Percentiles rank a stretch among this genome's conserved stretches.
These are phyloP conservation scores for Mobula birostris DNA, from an alignment of 2,113 vertebrate species.

Conservation along the genomic window DNA sequence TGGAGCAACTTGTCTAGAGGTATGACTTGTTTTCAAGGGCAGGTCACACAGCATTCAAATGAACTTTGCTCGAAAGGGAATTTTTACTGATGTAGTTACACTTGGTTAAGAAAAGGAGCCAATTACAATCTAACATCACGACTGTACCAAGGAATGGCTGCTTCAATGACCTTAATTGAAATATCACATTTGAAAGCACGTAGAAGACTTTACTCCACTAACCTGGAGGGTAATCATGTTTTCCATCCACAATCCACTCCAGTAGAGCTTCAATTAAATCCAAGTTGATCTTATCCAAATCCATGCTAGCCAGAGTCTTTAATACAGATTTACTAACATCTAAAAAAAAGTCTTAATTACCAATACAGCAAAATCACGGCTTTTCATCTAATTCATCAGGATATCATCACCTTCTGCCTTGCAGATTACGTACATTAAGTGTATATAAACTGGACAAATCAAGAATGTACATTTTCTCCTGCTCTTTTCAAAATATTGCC, in stretches of 20 bases:
- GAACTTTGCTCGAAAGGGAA: no score
- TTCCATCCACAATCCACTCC: slow-evolving; percentile 86
- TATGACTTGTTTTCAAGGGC: no score
- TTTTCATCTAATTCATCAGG: not conserved
- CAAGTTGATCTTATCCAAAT: slow-evolving; percentile 93
- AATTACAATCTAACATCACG: no score
- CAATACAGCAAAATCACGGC: not conserved
- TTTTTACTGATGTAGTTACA: no score
- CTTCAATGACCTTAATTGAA: not conserved
- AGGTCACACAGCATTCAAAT: no score
- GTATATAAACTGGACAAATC: not conserved
- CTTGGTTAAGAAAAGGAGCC: no score
- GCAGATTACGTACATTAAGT: not conserved
- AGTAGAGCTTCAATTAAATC: slow-evolving; percentile 86
- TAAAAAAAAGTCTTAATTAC: slow-evolving; percentile 43
- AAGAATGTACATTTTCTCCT: not conserved
- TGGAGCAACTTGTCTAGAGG: no score
- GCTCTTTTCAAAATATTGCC: not conserved
- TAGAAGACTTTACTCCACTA: slow-evolving; percentile 35
- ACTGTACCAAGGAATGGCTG: no score
- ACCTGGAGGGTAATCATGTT: slow-evolving; percentile 83
- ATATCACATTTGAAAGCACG: not conserved
- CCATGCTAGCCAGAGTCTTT: slow-evolving; percentile 81
- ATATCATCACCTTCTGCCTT: no score
- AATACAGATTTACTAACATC: slow-evolving; percentile 75